Conservation (phyloP, 2,888 invertebrate species). For the Agriopis leucophaearia region DNA sequence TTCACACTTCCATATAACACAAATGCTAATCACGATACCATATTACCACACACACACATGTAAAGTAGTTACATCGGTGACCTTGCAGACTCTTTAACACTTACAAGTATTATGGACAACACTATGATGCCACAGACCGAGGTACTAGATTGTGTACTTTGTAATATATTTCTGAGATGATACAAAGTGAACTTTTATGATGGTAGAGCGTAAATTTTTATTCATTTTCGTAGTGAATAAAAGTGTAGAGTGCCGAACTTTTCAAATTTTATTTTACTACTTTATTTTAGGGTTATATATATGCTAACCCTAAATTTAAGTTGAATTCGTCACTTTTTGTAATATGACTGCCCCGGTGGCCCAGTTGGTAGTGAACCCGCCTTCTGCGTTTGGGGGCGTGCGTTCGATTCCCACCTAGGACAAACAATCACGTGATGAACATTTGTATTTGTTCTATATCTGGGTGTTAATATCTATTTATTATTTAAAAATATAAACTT, state of each 20-base stretch:
- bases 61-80: slow-evolving; percentile 2
- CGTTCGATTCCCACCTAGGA: too few relatives aligned
- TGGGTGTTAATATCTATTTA: too few relatives aligned
- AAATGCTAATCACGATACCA: slow-evolving; percentile 18
- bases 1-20: slow-evolving; percentile 13
- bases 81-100: slow-evolving; percentile 24
- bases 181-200: background rate
- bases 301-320: too few relatives aligned
- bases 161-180: too few relatives aligned
- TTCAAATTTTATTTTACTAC: background rate
- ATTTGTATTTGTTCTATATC: too few relatives aligned
- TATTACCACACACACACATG: slow-evolving; percentile 8
- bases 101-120: background rate
- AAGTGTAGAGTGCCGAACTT: background rate
- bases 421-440: too few relatives aligned
- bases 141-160: background rate
- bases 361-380: too few relatives aligned
- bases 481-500: too few relatives aligned
- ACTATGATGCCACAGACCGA: slow-evolving; percentile 6
- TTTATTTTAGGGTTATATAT: background rate
- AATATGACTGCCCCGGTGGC: too few relatives aligned
- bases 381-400: too few relatives aligned
- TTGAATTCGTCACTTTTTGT: too few relatives aligned
- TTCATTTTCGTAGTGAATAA: background rate
- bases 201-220: slow-evolving; percentile 1